phyloP scores from a whole-genome alignment of 1,140 invertebrate species.

The Pantala flavescens region DNA sequence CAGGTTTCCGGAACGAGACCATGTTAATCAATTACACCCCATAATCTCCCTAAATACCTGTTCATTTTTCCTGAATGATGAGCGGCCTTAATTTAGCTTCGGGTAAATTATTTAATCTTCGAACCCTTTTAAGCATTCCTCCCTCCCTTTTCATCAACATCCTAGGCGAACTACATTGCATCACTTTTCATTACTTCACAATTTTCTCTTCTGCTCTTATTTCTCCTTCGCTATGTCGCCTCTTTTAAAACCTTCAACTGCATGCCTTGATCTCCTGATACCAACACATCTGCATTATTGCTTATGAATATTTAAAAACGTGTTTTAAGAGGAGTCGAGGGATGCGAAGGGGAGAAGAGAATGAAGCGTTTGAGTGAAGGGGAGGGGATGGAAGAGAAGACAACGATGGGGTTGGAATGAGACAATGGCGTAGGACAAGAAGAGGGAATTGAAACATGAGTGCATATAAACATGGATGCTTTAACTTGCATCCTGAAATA shows the following conservation, averaged over 20 bases:
- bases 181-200: neutral
- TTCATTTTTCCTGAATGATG: too few species aligned
- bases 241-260: constrained; percentile 2
- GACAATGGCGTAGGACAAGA: neutral
- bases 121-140: too few species aligned
- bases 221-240: neutral
- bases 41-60: too few species aligned
- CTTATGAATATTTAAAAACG: constrained; percentile 4
- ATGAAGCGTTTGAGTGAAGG: neutral
- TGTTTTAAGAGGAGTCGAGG: neutral
- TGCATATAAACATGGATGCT: too few species aligned
- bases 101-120: too few species aligned
- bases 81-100: too few species aligned
- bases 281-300: constrained; percentile 5
- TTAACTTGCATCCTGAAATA: too few species aligned
- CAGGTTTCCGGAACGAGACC: too few species aligned
- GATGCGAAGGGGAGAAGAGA: neutral
- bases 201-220: neutral
- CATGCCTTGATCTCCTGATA: neutral
- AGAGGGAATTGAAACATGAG: too few species aligned
- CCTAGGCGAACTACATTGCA: too few species aligned
- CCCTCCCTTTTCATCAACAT: too few species aligned
- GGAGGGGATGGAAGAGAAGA: neutral
- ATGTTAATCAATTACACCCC: too few species aligned
- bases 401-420: neutral